These are phyloP conservation scores for Andrena bicolor DNA, from an alignment of 2,888 invertebrate genomes.

Conservation along the genomic window DNA sequence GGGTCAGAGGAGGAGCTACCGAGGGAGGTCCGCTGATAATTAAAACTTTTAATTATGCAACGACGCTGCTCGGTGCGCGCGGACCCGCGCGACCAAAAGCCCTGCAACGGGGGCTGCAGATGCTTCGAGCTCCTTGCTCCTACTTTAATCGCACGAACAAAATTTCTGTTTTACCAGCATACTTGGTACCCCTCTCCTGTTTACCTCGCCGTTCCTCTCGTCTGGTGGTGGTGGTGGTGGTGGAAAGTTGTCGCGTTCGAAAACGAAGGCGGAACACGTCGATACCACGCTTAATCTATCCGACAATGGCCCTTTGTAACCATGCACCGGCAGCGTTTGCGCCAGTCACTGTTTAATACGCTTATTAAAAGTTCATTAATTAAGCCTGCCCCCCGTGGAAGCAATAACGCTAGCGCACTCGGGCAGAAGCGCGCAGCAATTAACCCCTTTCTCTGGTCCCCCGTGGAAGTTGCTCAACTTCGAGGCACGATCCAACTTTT, in stretches of 20 bases:
- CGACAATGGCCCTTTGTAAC: not conserved
- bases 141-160: conserved; percentile 33
- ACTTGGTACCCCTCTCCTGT: not conserved
- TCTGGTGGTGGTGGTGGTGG: too few species aligned
- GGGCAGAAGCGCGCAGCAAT: conserved; percentile 2
- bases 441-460: not conserved
- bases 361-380: conserved; percentile 52
- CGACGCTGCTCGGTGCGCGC: conserved; percentile 49
- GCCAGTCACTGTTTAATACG: conserved; percentile 24
- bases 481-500: not conserved
- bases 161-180: conserved; percentile 33
- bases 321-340: not conserved
- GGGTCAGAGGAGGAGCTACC: not conserved
- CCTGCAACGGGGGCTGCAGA: not conserved
- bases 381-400: not conserved
- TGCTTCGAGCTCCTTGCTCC: conserved; percentile 6
- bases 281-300: conserved; percentile 17
- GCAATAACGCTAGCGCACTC: not conserved
- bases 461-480: not conserved
- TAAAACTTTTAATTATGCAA: conserved; percentile 79
- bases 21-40: conserved; percentile 67
- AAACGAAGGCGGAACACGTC: not conserved
- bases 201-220: not conserved
- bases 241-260: not conserved
- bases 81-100: conserved; percentile 25